Evolutionary conservation across 2,113 vertebrate species (phyloP), one percentile per base, ranked within the genome.

Genomic region (Neomonachus schauinslandi): DNA sequence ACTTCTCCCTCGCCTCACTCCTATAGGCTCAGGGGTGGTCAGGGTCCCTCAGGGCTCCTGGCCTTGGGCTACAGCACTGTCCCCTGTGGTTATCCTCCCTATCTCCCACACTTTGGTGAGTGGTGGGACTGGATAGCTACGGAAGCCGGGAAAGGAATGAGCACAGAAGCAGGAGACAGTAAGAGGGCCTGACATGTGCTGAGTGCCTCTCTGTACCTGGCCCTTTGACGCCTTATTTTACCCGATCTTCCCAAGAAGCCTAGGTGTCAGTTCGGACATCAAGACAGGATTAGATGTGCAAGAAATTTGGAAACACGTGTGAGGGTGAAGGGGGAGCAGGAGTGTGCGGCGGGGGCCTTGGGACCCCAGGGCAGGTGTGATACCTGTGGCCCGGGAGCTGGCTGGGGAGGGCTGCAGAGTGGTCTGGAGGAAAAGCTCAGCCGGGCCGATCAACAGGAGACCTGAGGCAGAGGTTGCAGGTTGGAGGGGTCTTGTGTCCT

Each of bases 151-250:
- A 18, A 49, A 49, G 11, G 24, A 89, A 21, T 0, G n/a, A 74
- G 33, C 71, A 31, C 53, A 84, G 86, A 57, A 72, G 22, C 7
- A 18, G 77, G 67, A 71, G 69, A 22, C 24, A 18, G 36, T 3
- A 1, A 28, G 5, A 8, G 19, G 6, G 15, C 24, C 5, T 7
- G 49, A 69, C 28, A 6, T 11, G 22, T 2, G 1, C 9, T 0
- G 2, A 65, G 33, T 13, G 71, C 46, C n/a, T 83, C 53, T 84
- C n/a, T 53, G 18, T 8, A 22, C 42, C n/a, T 19, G 16, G 59
- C 76, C 49, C 83, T 49, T 63, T 26, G 46, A 89, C 5, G 15
- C 42, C 63, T 36, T 18, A 49, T 31, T 74, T 42, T 57, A 21
- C 16, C 39, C 77, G 46, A 71, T 59, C 55, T 53, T 88, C 51